Conservation (phyloP, 2,113 vertebrate genomes). For the Struthidea cinerea region DNA sequence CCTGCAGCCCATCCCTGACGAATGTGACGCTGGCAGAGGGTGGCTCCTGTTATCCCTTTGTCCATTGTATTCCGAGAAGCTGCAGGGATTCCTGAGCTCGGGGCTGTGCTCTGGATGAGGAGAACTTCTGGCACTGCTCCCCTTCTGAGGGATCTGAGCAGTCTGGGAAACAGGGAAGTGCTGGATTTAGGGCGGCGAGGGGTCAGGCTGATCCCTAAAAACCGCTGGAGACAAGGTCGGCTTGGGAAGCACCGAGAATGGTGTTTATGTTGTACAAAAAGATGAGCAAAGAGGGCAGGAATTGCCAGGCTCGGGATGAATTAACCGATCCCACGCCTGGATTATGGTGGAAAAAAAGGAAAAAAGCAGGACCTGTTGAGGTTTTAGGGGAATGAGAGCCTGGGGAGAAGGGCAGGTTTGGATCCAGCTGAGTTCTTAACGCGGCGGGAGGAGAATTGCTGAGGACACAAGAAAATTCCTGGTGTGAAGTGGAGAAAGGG, state of each 20-base stretch:
- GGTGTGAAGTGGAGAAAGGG: background rate
- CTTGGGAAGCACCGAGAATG: background rate
- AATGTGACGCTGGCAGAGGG: background rate
- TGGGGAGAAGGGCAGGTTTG: background rate
- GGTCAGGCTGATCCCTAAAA: background rate
- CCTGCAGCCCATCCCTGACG: background rate
- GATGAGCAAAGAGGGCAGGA: background rate
- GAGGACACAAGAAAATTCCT: background rate
- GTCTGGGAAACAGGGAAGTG: background rate
- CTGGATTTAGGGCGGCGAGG: background rate
- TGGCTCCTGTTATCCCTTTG: background rate
- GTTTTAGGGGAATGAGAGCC: background rate
- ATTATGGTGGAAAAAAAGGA: rapidly evolving
- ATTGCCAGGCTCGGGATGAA: background rate
- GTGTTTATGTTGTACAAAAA: rapidly evolving
- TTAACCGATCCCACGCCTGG: rapidly evolving
- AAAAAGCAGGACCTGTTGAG: background rate
- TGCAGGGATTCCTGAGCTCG: background rate
- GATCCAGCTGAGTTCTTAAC: background rate
- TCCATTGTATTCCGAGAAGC: background rate
- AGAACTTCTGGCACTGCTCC: background rate
- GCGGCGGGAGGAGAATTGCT: background rate
- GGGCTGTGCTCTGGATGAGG: background rate
- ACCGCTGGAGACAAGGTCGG: rapidly evolving
- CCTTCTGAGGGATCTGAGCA: background rate